Evolutionary conservation across 1,140 invertebrate species (phyloP).

Genomic region (Caerostris darwini): DNA sequence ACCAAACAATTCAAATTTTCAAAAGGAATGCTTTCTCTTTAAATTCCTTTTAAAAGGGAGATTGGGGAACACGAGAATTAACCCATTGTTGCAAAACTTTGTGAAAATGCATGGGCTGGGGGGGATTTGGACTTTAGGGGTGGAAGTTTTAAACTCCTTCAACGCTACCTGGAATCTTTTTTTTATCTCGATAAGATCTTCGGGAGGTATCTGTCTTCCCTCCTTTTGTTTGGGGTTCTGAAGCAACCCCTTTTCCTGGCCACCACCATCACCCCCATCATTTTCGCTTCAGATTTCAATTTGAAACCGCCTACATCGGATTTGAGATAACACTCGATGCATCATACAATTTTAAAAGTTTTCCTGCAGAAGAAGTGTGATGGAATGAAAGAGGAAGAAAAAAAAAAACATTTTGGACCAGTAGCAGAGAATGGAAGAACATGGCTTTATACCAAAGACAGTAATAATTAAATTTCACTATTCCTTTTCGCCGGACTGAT

Average conservation of each 20-base stretch:
- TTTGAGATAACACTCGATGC: slow-evolving; percentile 43
- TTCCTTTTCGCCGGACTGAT: neutral
- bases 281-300: slow-evolving; percentile 43
- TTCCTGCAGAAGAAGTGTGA: neutral
- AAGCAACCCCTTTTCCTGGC: neutral
- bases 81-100: slow-evolving; percentile 31
- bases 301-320: slow-evolving; percentile 46
- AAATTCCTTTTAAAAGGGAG: neutral
- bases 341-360: neutral
- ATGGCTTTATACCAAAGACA: neutral
- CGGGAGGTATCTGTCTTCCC: neutral
- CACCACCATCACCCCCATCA: neutral
- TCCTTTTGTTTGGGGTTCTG: slow-evolving; percentile 10
- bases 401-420: neutral
- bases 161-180: slow-evolving; percentile 31
- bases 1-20: slow-evolving; percentile 40
- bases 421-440: neutral
- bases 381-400: neutral
- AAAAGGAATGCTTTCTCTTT: neutral
- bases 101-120: neutral
- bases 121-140: too few relatives aligned
- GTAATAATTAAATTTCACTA: slow-evolving; percentile 62
- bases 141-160: slow-evolving; percentile 26
- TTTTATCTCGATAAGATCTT: slow-evolving; percentile 43
- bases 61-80: slow-evolving; percentile 44